Evolutionary conservation across 2,888 invertebrate species (phyloP).

Genomic region (Ceratothoa steindachneri): DNA sequence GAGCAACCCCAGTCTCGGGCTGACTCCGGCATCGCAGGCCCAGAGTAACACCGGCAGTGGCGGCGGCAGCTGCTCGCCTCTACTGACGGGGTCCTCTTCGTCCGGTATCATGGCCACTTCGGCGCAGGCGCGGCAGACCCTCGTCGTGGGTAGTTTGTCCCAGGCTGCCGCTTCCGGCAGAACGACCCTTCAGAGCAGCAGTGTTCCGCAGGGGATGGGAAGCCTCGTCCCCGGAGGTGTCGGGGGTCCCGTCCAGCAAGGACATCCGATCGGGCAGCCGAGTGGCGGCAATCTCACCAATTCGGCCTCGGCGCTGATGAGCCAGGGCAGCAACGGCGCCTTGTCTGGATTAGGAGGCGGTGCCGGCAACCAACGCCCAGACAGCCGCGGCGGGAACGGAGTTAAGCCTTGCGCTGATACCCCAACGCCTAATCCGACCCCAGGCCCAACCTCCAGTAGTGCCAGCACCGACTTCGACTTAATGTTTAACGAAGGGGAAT

Average conservation of each 20-base stretch:
- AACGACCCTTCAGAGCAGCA: neutral
- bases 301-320: neutral
- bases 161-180: too few relatives aligned
- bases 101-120: neutral
- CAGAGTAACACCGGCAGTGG: neutral
- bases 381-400: neutral
- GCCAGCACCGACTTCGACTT: neutral
- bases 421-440: neutral
- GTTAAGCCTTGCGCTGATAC: neutral
- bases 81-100: neutral
- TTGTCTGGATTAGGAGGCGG: neutral
- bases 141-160: neutral
- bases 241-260: neutral
- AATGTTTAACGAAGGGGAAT: neutral
- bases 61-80: neutral
- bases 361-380: neutral
- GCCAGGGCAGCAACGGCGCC: neutral
- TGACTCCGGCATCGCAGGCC: neutral
- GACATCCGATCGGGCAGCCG: neutral
- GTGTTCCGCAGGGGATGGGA: neutral
- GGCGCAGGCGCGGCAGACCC: neutral
- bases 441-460: neutral
- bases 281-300: neutral
- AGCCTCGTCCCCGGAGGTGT: neutral
- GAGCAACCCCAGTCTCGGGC: slow-evolving; percentile 22